Evolutionary conservation across 2,797 vertebrate species (phyloP).

Genomic region (Enteromius unitaeniatus): DNA sequence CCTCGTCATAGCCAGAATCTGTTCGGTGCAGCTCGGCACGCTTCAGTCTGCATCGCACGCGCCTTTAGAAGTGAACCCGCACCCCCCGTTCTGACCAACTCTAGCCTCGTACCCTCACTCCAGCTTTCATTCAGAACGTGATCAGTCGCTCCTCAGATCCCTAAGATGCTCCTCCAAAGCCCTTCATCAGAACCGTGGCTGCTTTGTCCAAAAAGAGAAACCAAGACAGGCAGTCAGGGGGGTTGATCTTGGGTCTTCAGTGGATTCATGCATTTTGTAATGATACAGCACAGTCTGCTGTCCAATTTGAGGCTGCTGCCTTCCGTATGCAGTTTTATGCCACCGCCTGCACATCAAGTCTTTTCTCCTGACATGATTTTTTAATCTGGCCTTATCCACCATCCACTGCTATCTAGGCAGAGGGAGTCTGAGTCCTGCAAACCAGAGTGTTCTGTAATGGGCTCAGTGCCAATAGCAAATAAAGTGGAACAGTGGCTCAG

Average conservation of each 20-base stretch:
- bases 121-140: constrained; percentile 36
- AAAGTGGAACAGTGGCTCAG: constrained; percentile 36
- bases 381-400: constrained; percentile 68
- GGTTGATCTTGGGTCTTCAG: constrained; percentile 52
- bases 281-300: constrained; percentile 58
- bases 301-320: constrained; percentile 71
- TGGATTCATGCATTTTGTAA: constrained; percentile 76
- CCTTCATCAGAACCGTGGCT: constrained; percentile 49
- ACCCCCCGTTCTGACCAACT: constrained; percentile 38
- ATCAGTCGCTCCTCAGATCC: constrained; percentile 43
- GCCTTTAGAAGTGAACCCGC: constrained; percentile 50
- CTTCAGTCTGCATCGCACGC: constrained; percentile 34
- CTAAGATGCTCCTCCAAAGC: constrained; percentile 42
- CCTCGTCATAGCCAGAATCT: constrained; percentile 34
- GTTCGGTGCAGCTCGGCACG: constrained; percentile 34
- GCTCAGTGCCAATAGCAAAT: constrained; percentile 42
- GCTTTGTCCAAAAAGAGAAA: constrained; percentile 57
- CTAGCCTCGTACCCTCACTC: constrained; percentile 21
- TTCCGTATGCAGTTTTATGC: constrained; percentile 72
- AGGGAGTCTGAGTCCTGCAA: constrained; percentile 52
- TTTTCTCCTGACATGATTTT: constrained; percentile 68
- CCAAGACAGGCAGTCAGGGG: constrained; percentile 39
- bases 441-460: constrained; percentile 36
- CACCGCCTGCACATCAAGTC: constrained; percentile 59
- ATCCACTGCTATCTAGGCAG: constrained; percentile 50